Evolutionary conservation across 2,113 vertebrate species (phyloP), one percentile per base, ranked within the genome.

Genomic region (Psittacus erithacus): DNA sequence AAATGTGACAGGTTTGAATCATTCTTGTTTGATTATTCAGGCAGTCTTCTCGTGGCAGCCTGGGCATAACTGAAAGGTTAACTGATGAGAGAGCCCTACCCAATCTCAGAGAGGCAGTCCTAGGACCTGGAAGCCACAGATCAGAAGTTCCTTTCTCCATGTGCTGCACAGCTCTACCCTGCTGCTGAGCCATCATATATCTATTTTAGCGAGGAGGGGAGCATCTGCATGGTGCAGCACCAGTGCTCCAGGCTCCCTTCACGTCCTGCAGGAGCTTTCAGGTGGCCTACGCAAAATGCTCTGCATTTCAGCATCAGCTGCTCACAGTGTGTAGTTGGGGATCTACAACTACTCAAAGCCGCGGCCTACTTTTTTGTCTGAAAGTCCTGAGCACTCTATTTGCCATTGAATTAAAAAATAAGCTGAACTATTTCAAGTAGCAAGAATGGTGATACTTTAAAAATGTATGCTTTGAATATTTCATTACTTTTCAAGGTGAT

Each of bases 1-100:
- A 62, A 82, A 4, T 8, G 13, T 77, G 53, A 17, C 20, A 69
- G 49, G 3, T 53, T 35, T 77, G 50, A 86, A 67, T 23, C 3
- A 1, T 38, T 82, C 47, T 59, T 35, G 25, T 46, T 69, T 84
- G 46, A 35, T 41, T 53, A 33, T 31, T 82, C 1, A 0, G 24
- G 13, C 33, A 28, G 29, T 35, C 0, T 4, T 25, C 19, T 82
- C 0, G 0, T 8, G 43, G 12, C 74, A 87, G 11, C 44, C 65
- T 49, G 44, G 79, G 19, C 27, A 13, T 24, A 53, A n/a, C 14
- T 9, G 53, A 39, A 13, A 35, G 57, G 11, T 64, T 76, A 79
- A 43, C 23, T 55, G 44, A 29, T 10, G 14, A 16, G 16, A 85
- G 0, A 85, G 17, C 19, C 50, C 33, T 53, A 7, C 22, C 18